Evolutionary conservation across 2,888 invertebrate genomes (phyloP).

Genomic region (Conus canariensis): DNA sequence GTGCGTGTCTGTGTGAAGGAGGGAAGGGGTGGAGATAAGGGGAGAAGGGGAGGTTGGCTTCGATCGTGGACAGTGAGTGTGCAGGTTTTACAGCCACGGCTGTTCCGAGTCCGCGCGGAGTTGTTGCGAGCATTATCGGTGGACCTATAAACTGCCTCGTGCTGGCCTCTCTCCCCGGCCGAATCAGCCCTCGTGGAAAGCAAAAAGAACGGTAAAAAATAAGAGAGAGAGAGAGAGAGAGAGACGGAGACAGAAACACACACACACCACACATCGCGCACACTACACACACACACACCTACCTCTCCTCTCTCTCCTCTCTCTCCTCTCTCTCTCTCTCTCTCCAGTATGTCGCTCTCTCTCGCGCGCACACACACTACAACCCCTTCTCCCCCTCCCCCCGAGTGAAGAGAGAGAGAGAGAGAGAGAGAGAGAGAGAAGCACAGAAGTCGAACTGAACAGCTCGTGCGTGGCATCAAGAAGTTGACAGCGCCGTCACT

Average conservation of each 20-base stretch:
- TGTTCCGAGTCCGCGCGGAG: too few species aligned
- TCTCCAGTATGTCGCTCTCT: not conserved
- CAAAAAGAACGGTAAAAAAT: not conserved
- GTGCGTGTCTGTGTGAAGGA: not conserved
- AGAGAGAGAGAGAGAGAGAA: not conserved
- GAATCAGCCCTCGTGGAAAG: not conserved
- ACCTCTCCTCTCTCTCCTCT: not conserved
- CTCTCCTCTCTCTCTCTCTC: too few species aligned
- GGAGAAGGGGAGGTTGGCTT: not conserved
- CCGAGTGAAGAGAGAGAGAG: not conserved
- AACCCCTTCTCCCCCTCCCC: not conserved
- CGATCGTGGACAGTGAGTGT: not conserved
- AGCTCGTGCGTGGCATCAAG: not conserved
- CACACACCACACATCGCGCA: not conserved
- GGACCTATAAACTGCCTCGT: too few species aligned
- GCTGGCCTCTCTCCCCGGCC: too few species aligned
- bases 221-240: slow-evolving; percentile 13
- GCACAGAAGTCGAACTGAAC: not conserved
- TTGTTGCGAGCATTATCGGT: too few species aligned
- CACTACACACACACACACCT: not conserved
- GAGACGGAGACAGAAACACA: not conserved
- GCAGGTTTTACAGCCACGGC: not conserved
- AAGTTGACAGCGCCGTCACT: not conserved
- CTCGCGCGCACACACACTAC: not conserved
- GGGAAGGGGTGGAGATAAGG: not conserved